Conservation (phyloP, 1,140 invertebrate species). For the Dryas iulia region DNA sequence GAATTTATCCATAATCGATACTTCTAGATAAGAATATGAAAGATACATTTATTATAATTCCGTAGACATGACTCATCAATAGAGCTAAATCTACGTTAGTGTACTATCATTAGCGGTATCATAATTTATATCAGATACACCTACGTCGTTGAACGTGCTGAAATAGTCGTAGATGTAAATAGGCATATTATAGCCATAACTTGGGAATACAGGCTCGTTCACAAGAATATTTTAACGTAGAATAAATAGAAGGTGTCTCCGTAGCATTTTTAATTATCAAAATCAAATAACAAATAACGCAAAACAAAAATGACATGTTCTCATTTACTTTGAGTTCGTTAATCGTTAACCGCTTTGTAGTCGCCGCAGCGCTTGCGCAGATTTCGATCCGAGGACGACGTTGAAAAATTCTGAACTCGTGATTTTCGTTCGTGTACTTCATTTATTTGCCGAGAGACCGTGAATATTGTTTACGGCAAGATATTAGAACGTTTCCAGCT, state of each 20-base stretch:
- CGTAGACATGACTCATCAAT: slow-evolving; percentile 23
- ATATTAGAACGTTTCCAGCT: slow-evolving; percentile 37
- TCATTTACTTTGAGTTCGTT: slow-evolving; percentile 65
- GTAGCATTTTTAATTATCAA: slow-evolving; percentile 19
- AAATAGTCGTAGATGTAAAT: neutral
- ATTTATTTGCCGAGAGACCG: slow-evolving; percentile 63
- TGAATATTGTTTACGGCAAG: slow-evolving; percentile 65
- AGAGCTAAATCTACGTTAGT: slow-evolving; percentile 19
- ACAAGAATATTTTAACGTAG: too few species aligned
- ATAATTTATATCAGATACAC: slow-evolving; percentile 21
- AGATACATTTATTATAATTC: slow-evolving; percentile 30
- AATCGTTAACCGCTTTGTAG: slow-evolving; percentile 64
- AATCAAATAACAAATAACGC: slow-evolving; percentile 40
- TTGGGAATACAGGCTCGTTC: too few species aligned
- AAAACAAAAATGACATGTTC: slow-evolving; percentile 59
- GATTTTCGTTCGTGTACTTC: slow-evolving; percentile 73
- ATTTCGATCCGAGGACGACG: slow-evolving; percentile 63
- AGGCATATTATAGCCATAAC: neutral
- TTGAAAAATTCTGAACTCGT: slow-evolving; percentile 75
- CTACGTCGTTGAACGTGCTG: slow-evolving; percentile 11
- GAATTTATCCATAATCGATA: slow-evolving; percentile 29
- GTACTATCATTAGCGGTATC: slow-evolving; percentile 19
- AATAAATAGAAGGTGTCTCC: neutral
- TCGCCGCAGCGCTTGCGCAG: slow-evolving; percentile 51
- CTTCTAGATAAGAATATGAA: slow-evolving; percentile 25